These are phyloP conservation scores for Cantharis lateralis DNA, from an alignment of 2,888 invertebrate genomes.

Conservation along the genomic window DNA sequence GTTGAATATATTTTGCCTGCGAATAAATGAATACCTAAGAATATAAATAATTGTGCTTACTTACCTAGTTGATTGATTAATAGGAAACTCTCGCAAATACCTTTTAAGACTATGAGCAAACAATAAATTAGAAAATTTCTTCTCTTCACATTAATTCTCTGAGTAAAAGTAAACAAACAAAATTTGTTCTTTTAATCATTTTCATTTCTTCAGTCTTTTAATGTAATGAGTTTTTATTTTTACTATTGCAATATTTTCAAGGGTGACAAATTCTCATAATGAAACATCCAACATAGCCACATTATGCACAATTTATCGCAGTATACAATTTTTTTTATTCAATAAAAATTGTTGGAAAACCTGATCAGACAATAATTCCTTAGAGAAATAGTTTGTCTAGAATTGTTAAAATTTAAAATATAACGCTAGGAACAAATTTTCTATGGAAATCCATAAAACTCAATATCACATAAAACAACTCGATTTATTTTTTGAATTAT, in stretches of 20 bases:
- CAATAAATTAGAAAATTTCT: not conserved
- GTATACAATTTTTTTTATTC: not conserved
- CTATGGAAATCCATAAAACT: not conserved
- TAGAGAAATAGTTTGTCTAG: not conserved
- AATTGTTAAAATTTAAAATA: not conserved
- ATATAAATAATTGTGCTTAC: too few species aligned
- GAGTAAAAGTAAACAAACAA: not conserved
- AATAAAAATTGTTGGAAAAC: not conserved
- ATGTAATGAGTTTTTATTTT: not conserved
- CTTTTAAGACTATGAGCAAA: not conserved
- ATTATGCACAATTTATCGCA: not conserved
- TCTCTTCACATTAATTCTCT: not conserved
- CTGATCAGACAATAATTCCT: not conserved
- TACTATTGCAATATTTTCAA: not conserved
- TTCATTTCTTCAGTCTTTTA: not conserved
- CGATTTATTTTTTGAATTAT: not conserved
- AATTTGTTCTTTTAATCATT: not conserved
- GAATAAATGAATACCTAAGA: too few species aligned
- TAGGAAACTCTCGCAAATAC: not conserved
- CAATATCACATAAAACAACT: not conserved
- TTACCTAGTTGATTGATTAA: too few species aligned
- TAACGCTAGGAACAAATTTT: not conserved
- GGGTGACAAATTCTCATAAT: too few species aligned
- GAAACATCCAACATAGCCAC: not conserved
- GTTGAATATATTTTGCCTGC: too few species aligned